These are phyloP conservation scores for Strix occidentalis DNA, from an alignment of 2,797 vertebrate genomes.

Conservation along the genomic window DNA sequence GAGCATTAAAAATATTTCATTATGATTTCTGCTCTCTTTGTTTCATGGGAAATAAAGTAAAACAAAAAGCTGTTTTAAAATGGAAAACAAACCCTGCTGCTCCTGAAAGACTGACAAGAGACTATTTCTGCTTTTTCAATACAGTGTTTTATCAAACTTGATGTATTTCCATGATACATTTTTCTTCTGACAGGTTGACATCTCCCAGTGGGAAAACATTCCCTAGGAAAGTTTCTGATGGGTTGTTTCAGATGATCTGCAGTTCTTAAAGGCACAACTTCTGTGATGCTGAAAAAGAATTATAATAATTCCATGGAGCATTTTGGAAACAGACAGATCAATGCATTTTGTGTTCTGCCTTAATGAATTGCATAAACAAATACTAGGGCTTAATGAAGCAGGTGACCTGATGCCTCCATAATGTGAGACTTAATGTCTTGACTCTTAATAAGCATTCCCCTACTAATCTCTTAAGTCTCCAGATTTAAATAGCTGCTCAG, in stretches of 20 bases:
- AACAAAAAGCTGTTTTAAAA: not conserved
- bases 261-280: not conserved
- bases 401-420: not conserved
- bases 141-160: constrained; percentile 11
- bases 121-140: constrained; percentile 17
- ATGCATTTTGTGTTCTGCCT: not conserved
- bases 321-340: not conserved
- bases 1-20: not conserved
- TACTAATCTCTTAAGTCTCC: not conserved
- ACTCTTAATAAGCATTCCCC: not conserved
- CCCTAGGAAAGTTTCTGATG: constrained; percentile 10
- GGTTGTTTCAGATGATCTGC: not conserved
- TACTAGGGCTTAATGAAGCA: not conserved
- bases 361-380: not conserved
- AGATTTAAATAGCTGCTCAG: not conserved
- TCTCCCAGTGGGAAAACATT: constrained; percentile 14
- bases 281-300: not conserved
- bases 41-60: not conserved
- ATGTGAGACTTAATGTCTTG: not conserved
- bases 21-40: not conserved
- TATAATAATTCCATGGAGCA: not conserved
- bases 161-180: constrained; percentile 31
- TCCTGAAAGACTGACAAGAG: not conserved
- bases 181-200: constrained; percentile 42
- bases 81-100: not conserved